Percentiles rank a stretch among this genome's conserved stretches.
Evolutionary conservation across 2,888 invertebrate species (phyloP).

Genomic region (Nephrocerus scutellatus): DNA sequence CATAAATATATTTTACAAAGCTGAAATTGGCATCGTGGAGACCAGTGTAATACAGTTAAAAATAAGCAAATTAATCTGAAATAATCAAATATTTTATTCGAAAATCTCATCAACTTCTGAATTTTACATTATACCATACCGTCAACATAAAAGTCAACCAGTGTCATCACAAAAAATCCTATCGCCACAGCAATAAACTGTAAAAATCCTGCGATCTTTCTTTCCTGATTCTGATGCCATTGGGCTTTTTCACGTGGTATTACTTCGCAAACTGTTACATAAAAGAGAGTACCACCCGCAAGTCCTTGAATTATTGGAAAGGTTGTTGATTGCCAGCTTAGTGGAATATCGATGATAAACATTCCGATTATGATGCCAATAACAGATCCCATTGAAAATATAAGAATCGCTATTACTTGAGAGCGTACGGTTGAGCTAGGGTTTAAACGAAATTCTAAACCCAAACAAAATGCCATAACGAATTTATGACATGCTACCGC

Average conservation of each 20-base stretch:
- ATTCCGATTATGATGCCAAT: slow-evolving; percentile 63
- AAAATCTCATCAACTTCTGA: background rate
- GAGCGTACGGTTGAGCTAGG: slow-evolving; percentile 36
- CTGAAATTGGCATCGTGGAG: too few relatives aligned
- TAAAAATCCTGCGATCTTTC: slow-evolving; percentile 54
- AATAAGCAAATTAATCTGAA: too few relatives aligned
- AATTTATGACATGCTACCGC: slow-evolving; percentile 74
- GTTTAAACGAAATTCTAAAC: slow-evolving; percentile 62
- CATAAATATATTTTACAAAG: too few relatives aligned
- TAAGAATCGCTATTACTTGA: slow-evolving; percentile 54
- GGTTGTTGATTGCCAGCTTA: slow-evolving; percentile 44
- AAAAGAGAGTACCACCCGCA: slow-evolving; percentile 69
- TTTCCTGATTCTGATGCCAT: slow-evolving; percentile 57
- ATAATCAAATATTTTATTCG: slow-evolving; percentile 1
- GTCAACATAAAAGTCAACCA: slow-evolving; percentile 56
- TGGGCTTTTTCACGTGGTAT: slow-evolving; percentile 67
- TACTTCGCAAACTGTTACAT: slow-evolving; percentile 71
- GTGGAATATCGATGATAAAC: slow-evolving; percentile 51
- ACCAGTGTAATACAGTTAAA: too few relatives aligned
- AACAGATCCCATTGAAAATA: slow-evolving; percentile 64
- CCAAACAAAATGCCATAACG: slow-evolving; percentile 75
- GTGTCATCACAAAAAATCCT: slow-evolving; percentile 60
- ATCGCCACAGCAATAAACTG: slow-evolving; percentile 56
- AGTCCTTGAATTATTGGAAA: slow-evolving; percentile 62
- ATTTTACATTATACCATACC: slow-evolving; percentile 26